Conservation (phyloP, 2,113 vertebrate species). For the Cnemophilus loriae region DNA sequence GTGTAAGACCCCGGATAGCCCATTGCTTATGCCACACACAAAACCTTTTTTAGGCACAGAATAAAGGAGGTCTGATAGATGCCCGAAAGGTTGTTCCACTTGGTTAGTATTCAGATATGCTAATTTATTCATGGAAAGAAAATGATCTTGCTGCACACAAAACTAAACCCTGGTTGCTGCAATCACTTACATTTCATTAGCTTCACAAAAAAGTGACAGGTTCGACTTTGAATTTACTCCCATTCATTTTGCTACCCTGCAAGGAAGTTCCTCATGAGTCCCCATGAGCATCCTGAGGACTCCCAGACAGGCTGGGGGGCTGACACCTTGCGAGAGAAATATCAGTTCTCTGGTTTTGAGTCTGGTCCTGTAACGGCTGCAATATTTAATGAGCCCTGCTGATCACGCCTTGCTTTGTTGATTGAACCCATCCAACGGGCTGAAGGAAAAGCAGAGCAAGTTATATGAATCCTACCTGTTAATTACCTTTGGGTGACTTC, state of each 20-base stretch:
- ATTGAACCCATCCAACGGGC: neutral
- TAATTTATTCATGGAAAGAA: neutral
- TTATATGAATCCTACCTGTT: accelerated
- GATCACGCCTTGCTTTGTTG: neutral
- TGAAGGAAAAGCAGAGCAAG: neutral
- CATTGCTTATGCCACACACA: neutral
- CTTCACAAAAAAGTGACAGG: neutral
- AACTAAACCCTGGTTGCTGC: neutral
- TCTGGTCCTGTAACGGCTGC: neutral
- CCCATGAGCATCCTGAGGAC: neutral
- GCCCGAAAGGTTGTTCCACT: neutral
- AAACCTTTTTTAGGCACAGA: neutral
- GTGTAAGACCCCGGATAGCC: neutral
- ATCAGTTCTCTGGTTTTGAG: neutral
- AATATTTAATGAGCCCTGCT: neutral
- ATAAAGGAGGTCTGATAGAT: neutral
- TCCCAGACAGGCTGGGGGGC: neutral
- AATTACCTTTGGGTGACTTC: neutral
- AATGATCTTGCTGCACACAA: neutral
- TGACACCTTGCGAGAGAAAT: neutral
- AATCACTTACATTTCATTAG: neutral
- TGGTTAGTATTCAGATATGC: conserved; percentile 24
- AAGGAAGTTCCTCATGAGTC: neutral
- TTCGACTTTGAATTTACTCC: neutral
- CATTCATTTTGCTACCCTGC: neutral